Evolutionary conservation across 2,113 vertebrate species (phyloP).

Genomic region (Anguilla japonica): DNA sequence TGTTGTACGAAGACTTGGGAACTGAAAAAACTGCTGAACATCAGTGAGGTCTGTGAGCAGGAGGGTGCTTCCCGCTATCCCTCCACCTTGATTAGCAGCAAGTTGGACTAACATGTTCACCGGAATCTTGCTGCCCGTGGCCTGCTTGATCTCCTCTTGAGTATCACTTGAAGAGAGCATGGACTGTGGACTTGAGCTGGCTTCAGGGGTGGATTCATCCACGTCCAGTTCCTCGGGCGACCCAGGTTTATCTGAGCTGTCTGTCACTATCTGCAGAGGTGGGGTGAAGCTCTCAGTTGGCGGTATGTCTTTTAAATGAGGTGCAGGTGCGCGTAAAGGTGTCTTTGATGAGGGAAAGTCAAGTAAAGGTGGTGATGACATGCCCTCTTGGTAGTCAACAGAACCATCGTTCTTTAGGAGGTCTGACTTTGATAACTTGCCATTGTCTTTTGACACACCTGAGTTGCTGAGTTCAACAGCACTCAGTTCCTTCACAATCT

Average conservation of each 20-base stretch:
- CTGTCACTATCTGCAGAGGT: slow-evolving; percentile 81
- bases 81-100: slow-evolving; percentile 70
- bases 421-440: slow-evolving; percentile 71
- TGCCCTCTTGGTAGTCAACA: slow-evolving; percentile 79
- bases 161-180: slow-evolving; percentile 69
- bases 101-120: slow-evolving; percentile 82
- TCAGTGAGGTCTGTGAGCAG: slow-evolving; percentile 80
- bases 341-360: slow-evolving; percentile 66
- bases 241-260: slow-evolving; percentile 77
- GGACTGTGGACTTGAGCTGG: slow-evolving; percentile 79
- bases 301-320: slow-evolving; percentile 68
- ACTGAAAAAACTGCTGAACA: slow-evolving; percentile 85
- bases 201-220: slow-evolving; percentile 80
- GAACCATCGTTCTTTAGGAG: slow-evolving; percentile 78
- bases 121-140: slow-evolving; percentile 67
- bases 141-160: slow-evolving; percentile 67
- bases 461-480: slow-evolving; percentile 90
- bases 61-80: slow-evolving; percentile 69
- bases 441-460: slow-evolving; percentile 73
- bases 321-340: slow-evolving; percentile 63
- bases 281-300: slow-evolving; percentile 77
- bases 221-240: slow-evolving; percentile 87
- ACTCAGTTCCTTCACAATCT: slow-evolving; percentile 93
- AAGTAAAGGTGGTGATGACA: slow-evolving; percentile 79
- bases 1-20: slow-evolving; percentile 88